These are phyloP conservation scores for Orius insidiosus DNA, from an alignment of 1,140 invertebrate species.

Conservation along the genomic window DNA sequence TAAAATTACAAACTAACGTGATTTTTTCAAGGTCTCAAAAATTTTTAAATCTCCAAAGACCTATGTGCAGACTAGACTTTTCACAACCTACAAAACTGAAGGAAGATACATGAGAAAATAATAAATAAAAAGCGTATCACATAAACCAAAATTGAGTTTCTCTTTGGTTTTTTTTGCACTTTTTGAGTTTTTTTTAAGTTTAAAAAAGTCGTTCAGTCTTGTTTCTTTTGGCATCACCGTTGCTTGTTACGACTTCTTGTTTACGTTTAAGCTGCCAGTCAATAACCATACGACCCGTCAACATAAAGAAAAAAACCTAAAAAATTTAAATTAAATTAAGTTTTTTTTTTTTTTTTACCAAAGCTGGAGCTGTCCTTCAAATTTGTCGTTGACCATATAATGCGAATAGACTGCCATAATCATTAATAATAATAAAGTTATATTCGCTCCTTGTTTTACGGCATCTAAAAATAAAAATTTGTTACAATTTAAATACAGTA, in stretches of 20 bases:
- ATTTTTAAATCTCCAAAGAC: too few relatives aligned
- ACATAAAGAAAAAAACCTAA: slow-evolving; percentile 81
- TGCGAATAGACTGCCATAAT: slow-evolving; percentile 82
- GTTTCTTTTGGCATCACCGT: slow-evolving; percentile 22
- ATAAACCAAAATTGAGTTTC: background rate
- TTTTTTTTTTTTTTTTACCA: slow-evolving; percentile 32
- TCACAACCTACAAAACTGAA: too few relatives aligned
- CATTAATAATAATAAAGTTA: slow-evolving; percentile 64
- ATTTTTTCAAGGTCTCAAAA: too few relatives aligned
- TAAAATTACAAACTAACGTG: too few relatives aligned
- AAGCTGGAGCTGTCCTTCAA: slow-evolving; percentile 81
- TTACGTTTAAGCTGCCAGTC: slow-evolving; percentile 39
- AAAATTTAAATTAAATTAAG: slow-evolving; percentile 14
- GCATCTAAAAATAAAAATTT: slow-evolving; percentile 49
- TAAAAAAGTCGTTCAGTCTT: slow-evolving; percentile 19
- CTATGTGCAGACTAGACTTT: too few relatives aligned
- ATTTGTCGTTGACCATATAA: slow-evolving; percentile 78
- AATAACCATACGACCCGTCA: slow-evolving; percentile 78
- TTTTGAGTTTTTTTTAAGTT: slow-evolving; percentile 2
- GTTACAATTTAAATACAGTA: too few relatives aligned
- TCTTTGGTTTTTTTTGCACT: background rate
- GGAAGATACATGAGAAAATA: background rate
- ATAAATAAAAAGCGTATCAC: background rate
- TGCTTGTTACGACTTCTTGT: slow-evolving; percentile 20
- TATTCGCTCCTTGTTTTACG: slow-evolving; percentile 75